These are phyloP conservation scores for Falco concolor DNA, from an alignment of 2,797 vertebrate species.

Conservation along the genomic window DNA sequence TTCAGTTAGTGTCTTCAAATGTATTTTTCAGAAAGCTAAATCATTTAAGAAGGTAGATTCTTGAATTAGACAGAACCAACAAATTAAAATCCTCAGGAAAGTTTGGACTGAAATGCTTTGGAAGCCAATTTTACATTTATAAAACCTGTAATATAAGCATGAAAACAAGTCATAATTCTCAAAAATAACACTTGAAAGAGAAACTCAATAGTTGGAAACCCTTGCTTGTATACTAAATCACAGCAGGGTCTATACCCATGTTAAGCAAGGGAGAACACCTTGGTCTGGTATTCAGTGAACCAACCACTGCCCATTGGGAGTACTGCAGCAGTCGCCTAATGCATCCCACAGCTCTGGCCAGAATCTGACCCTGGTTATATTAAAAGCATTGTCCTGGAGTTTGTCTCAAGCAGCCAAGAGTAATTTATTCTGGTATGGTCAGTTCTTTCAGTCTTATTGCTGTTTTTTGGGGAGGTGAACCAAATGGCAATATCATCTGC, in stretches of 20 bases:
- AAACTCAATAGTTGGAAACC: neutral
- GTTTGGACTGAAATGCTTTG: neutral
- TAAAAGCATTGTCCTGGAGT: neutral
- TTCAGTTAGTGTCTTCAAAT: neutral
- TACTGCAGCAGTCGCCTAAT: neutral
- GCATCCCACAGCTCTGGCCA: neutral
- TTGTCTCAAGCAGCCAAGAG: neutral
- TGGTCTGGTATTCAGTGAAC: neutral
- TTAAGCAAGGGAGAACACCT: neutral
- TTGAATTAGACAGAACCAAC: neutral
- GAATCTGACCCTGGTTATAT: neutral
- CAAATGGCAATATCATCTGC: neutral
- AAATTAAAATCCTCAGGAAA: neutral
- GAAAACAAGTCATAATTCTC: neutral
- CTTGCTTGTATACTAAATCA: neutral
- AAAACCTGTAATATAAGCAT: neutral
- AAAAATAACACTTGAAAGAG: neutral
- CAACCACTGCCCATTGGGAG: rapidly evolving
- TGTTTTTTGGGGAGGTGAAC: neutral
- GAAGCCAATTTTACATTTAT: neutral
- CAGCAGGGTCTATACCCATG: neutral
- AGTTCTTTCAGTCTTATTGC: neutral
- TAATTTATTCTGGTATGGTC: neutral
- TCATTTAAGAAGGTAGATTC: neutral
- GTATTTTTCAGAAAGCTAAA: neutral